Evolutionary conservation across 2,888 invertebrate species (phyloP), one percentile per base, ranked within the genome.

Genomic region (Clepsis dumicolana): DNA sequence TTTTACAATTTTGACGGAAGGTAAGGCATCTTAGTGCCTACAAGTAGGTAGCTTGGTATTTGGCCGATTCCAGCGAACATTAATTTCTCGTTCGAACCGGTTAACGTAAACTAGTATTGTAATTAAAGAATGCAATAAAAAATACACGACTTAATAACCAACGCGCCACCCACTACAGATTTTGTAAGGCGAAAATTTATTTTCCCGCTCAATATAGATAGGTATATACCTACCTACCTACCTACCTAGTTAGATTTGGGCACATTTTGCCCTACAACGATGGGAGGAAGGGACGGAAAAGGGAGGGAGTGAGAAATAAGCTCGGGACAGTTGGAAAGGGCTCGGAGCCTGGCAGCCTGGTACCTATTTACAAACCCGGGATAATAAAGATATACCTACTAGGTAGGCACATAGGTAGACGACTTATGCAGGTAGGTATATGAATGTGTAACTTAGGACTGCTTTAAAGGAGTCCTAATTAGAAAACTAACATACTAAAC

Each of bases 321-420:
- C 70, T 70, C 71, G 74, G 77, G 72, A 68, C 76, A 73, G 73
- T 76, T 71, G 73, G 68, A 70, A 77, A 73, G 70, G 73, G 73
- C 70, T 70, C 71, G 73, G 25, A 71, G 69, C 71, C 71, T 70
- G 71, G 71, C 25, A 72, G 71, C 72, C 71, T 68, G 72, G 77
- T 73, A 72, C 73, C 74, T 73, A 74, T 75, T 73, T 70, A 65
- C 64, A 60, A 61, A 65, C 38, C 65, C 53, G 60, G 62, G 50
- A 67, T 60, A 35, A 61, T 66, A 66, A 63, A 64, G 52, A 56
- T 65, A 4, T n/a, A n/a, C n/a, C n/a, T n/a, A n/a, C n/a, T n/a
- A n/a, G n/a, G 56, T 67, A 62, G 41, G 52, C 18, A 65, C 25
- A 14, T 59, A 52, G 52, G n/a, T 25, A 35, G n/a, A n/a, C n/a